Evolutionary conservation across 2,797 vertebrate species (phyloP).

Genomic region (Cossypha polioptera): DNA sequence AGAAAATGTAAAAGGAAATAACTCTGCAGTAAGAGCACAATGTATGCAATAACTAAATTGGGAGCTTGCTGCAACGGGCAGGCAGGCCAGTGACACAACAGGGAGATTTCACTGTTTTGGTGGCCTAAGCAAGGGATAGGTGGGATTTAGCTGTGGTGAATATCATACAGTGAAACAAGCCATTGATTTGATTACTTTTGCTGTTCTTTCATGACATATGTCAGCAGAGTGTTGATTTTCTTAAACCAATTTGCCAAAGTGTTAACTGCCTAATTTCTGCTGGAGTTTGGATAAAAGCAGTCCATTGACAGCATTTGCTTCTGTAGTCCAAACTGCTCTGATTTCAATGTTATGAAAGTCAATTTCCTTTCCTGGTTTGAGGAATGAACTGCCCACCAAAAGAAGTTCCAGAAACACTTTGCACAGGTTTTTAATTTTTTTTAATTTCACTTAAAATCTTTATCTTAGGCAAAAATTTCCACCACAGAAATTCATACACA

Average conservation of each 20-base stretch:
- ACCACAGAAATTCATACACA: background rate
- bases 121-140: background rate
- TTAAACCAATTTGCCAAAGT: background rate
- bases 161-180: background rate
- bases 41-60: slow-evolving; percentile 32
- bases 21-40: background rate
- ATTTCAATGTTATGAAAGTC: background rate
- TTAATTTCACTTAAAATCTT: background rate
- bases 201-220: background rate
- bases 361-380: background rate
- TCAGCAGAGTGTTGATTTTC: background rate
- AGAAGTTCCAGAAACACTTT: background rate
- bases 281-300: background rate
- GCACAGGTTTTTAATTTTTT: background rate
- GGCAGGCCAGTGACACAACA: background rate
- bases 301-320: background rate
- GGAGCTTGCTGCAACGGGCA: background rate
- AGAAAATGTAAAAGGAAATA: slow-evolving; percentile 17
- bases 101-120: background rate
- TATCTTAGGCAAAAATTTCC: background rate
- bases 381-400: background rate
- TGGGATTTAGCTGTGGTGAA: background rate
- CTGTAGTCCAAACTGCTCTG: background rate
- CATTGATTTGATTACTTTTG: slow-evolving; percentile 8
- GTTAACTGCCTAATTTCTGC: background rate